phyloP scores from a whole-genome alignment of 37 sponge, comb jelly and placozoan species.

The Spongilla lacustris region DNA sequence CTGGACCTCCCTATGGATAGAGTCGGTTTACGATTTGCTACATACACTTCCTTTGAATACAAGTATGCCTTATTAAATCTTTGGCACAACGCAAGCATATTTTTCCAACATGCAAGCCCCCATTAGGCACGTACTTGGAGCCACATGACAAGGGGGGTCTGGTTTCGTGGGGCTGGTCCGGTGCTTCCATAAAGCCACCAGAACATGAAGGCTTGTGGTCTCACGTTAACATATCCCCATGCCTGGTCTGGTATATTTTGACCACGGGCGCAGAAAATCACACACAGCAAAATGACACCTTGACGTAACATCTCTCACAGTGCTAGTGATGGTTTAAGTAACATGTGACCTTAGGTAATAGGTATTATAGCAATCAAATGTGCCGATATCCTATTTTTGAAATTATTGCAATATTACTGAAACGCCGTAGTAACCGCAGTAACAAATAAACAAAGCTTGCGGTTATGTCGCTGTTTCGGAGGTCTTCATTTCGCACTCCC shows the following conservation, averaged over 20 bases:
- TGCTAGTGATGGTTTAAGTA: too few relatives aligned
- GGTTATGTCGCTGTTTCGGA: constrained; percentile 68
- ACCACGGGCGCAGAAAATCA: background rate
- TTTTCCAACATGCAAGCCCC: too few relatives aligned
- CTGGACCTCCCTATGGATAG: constrained; percentile 79
- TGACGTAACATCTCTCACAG: background rate
- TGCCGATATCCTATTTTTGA: background rate
- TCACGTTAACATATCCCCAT: constrained; percentile 83
- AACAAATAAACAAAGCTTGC: constrained; percentile 6
- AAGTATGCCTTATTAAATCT: too few relatives aligned
- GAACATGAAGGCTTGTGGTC: constrained; percentile 83
- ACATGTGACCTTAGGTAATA: background rate
- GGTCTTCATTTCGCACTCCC: constrained; percentile 69
- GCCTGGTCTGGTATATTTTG: constrained; percentile 47
- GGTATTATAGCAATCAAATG: background rate
- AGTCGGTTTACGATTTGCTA: background rate
- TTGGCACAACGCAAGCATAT: too few relatives aligned
- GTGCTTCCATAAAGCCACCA: constrained; percentile 88
- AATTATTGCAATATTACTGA: background rate
- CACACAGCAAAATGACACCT: background rate
- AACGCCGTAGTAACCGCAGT: background rate
- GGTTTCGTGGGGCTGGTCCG: constrained; percentile 12
- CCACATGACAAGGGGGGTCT: constrained; percentile 85
- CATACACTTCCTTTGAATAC: background rate
- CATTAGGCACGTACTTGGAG: constrained; percentile 77